These are phyloP conservation scores for Hybognathus amarus DNA, from an alignment of 2,797 vertebrate genomes.

Conservation along the genomic window DNA sequence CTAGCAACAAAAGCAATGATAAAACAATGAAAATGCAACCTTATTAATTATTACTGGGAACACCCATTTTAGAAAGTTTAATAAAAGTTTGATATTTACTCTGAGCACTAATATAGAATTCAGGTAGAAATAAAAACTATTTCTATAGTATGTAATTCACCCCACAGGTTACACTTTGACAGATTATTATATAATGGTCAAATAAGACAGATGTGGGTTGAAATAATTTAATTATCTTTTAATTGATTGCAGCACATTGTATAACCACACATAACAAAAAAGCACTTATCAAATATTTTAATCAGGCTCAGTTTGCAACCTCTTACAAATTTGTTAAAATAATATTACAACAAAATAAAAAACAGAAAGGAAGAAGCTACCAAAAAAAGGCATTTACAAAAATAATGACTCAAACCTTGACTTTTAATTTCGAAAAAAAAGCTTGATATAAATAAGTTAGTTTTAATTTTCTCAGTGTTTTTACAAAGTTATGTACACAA, in stretches of 20 bases:
- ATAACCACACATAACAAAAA: slow-evolving; percentile 90
- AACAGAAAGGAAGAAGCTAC: slow-evolving; percentile 69
- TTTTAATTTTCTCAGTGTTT: slow-evolving; percentile 99
- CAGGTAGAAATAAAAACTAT: too few species aligned
- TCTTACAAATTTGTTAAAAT: slow-evolving; percentile 74
- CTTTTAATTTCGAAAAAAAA: slow-evolving; percentile 75
- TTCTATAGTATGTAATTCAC: neutral
- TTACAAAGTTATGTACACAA: slow-evolving; percentile 89
- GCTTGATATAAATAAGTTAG: slow-evolving; percentile 99
- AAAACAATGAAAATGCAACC: neutral
- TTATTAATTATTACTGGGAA: neutral
- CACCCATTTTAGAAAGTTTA: neutral
- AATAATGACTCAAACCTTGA: slow-evolving; percentile 86
- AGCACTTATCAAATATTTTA: slow-evolving; percentile 78
- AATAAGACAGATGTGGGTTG: slow-evolving; percentile 47
- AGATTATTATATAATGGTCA: slow-evolving; percentile 24
- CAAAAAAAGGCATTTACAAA: slow-evolving; percentile 85
- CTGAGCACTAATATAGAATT: neutral
- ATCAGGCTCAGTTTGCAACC: slow-evolving; percentile 99
- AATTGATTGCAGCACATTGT: slow-evolving; percentile 87
- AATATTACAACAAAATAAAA: slow-evolving; percentile 59
- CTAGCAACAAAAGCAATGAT: neutral
- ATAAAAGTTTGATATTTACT: neutral
- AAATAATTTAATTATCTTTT: slow-evolving; percentile 82
- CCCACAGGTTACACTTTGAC: neutral